These are phyloP conservation scores for Brachystomella parvula DNA, from an alignment of 1,140 invertebrate genomes.

Conservation along the genomic window DNA sequence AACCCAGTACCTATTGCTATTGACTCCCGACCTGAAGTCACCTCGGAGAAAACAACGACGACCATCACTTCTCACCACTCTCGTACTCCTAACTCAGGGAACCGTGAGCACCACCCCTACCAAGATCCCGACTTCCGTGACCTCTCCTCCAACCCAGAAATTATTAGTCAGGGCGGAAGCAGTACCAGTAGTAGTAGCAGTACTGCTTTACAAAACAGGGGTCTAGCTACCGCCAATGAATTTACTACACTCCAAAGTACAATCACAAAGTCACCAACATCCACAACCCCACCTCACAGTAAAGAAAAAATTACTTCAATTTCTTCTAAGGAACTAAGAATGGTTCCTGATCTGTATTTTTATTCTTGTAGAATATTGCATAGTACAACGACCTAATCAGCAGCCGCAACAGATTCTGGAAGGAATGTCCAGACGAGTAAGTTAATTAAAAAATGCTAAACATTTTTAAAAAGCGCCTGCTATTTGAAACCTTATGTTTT, in stretches of 20 bases:
- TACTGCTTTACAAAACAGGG: background rate
- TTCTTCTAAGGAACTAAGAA: background rate
- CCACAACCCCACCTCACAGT: conserved; percentile 41
- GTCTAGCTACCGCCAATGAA: conserved; percentile 20
- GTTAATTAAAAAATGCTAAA: conserved; percentile 35
- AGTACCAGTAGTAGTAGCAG: conserved; percentile 7
- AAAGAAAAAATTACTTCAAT: conserved; percentile 13
- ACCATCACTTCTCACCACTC: conserved; percentile 12
- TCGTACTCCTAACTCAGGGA: conserved; percentile 11
- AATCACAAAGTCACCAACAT: conserved; percentile 28
- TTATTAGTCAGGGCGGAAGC: background rate
- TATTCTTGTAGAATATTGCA: conserved; percentile 59
- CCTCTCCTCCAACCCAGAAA: background rate
- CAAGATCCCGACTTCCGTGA: conserved; percentile 6
- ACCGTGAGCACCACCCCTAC: background rate
- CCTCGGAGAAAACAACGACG: conserved; percentile 38
- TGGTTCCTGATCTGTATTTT: conserved; percentile 11
- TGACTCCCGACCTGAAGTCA: conserved; percentile 2
- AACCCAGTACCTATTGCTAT: conserved; percentile 9
- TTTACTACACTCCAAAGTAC: conserved; percentile 32
- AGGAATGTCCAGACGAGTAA: conserved; percentile 63
- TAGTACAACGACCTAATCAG: conserved; percentile 66
- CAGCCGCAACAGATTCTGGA: conserved; percentile 63
- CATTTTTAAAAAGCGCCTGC: background rate
- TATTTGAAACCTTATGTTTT: conserved; percentile 1